Conservation (phyloP, 2,113 vertebrate species). For the Pseudorasbora parva region DNA sequence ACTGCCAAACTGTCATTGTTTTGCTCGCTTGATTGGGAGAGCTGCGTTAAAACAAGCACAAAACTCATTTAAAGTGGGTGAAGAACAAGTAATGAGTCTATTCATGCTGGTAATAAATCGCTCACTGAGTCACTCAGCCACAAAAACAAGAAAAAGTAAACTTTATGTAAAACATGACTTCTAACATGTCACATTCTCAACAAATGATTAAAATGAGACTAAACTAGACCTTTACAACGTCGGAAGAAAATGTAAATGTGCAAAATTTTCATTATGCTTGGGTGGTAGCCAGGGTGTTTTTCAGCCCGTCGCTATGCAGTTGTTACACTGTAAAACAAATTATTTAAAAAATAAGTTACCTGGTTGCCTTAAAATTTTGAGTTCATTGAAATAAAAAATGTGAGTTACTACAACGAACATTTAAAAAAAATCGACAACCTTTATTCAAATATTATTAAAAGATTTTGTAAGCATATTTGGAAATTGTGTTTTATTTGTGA, state of each 20-base stretch:
- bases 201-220: neutral
- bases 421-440: too few species aligned
- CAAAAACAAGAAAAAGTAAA: constrained; percentile 77
- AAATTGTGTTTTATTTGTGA: too few species aligned
- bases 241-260: neutral
- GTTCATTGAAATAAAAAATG: too few species aligned
- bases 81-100: constrained; percentile 84
- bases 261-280: neutral
- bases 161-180: constrained; percentile 65
- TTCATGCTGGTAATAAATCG: constrained; percentile 82
- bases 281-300: neutral
- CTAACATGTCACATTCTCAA: neutral
- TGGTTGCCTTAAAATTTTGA: too few species aligned
- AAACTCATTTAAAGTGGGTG: constrained; percentile 81
- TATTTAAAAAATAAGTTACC: too few species aligned
- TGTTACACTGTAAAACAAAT: too few species aligned
- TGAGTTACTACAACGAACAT: too few species aligned
- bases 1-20: constrained; percentile 67
- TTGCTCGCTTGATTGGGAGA: constrained; percentile 67
- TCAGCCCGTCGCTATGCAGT: too few species aligned
- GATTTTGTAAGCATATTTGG: too few species aligned
- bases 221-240: neutral
- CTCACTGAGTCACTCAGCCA: constrained; percentile 77
- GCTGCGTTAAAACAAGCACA: constrained; percentile 75
- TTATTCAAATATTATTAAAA: too few species aligned